Conservation (phyloP, 2,797 vertebrate genomes). For the Urophycis tenuis region DNA sequence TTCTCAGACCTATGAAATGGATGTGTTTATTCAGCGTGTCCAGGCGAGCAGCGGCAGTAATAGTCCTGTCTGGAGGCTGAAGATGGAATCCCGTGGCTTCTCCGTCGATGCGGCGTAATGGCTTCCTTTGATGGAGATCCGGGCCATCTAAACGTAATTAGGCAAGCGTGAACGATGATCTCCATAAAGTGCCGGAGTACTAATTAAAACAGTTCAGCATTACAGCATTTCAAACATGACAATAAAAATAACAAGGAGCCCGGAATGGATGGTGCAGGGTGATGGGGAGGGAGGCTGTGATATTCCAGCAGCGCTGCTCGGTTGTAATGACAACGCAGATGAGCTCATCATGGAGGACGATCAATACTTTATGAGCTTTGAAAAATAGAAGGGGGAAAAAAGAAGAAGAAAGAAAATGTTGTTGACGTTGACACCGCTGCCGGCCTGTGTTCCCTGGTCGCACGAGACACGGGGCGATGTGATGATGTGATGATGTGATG, state of each 20-base stretch:
- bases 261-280: slow-evolving; percentile 58
- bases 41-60: slow-evolving; percentile 64
- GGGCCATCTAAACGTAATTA: slow-evolving; percentile 71
- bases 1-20: slow-evolving; percentile 66
- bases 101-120: slow-evolving; percentile 66
- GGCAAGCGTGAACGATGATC: slow-evolving; percentile 72
- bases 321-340: slow-evolving; percentile 41
- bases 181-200: slow-evolving; percentile 68
- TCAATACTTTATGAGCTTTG: slow-evolving; percentile 9
- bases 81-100: slow-evolving; percentile 67
- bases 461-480: background rate
- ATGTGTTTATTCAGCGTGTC: slow-evolving; percentile 73
- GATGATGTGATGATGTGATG: background rate
- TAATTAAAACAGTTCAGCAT: slow-evolving; percentile 74
- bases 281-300: slow-evolving; percentile 21
- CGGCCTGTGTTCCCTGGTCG: background rate
- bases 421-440: background rate
- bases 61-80: slow-evolving; percentile 64
- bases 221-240: slow-evolving; percentile 68
- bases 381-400: background rate
- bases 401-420: background rate
- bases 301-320: slow-evolving; percentile 42
- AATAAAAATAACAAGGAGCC: slow-evolving; percentile 67
- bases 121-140: slow-evolving; percentile 72
- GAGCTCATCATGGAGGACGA: slow-evolving; percentile 22